Evolutionary conservation across 2,113 vertebrate genomes (phyloP), one percentile per base, ranked within the genome.

Genomic region (Ameiurus melas): DNA sequence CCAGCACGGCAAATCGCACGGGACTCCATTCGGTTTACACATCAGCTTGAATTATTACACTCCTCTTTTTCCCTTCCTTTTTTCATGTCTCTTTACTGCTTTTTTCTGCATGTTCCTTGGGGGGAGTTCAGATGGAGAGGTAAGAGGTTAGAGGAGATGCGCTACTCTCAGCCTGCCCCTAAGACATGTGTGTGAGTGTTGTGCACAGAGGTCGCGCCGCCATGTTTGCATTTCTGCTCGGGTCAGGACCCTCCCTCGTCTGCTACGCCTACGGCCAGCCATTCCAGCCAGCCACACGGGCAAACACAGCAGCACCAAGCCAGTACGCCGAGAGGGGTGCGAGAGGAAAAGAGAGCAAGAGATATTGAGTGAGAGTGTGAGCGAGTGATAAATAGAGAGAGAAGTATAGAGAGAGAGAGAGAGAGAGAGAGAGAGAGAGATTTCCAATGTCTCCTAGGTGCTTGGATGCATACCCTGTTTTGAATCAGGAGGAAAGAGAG

Each of bases 201-300:
- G 85, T 86, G 88, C 86, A 85, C 85, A 87, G 90, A 92, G 94
- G 94, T 95, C 94, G 94, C 92, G 91, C 90, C 93, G 90, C 90
- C 92, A 89, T 94, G 94, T 95, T 94, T 95, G 93, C 94, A 93
- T 94, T 93, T 92, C 93, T 91, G 94, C 94, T 94, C 89, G 89
- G 94, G 94, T 95, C 93, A 81, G 80, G 92, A 94, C 92, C 92
- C 93, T 91, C 87, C 90, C 89, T 82, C 91, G 92, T 91, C 90
- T 93, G 90, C 89, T 5, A 90, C 90, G 93, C 94, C 92, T 17
- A 92, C 90, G 94, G 95, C 94, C 94, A 93, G 92, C 90, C 93
- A 88, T 86, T 88, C 90, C 88, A 91, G 90, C 88, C 90, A 91
- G 88, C 90, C 88, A 89, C 84, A 68, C 71, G 81, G 89, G 89